Conservation (phyloP, 2,888 invertebrate species). For the Agriopis marginaria region DNA sequence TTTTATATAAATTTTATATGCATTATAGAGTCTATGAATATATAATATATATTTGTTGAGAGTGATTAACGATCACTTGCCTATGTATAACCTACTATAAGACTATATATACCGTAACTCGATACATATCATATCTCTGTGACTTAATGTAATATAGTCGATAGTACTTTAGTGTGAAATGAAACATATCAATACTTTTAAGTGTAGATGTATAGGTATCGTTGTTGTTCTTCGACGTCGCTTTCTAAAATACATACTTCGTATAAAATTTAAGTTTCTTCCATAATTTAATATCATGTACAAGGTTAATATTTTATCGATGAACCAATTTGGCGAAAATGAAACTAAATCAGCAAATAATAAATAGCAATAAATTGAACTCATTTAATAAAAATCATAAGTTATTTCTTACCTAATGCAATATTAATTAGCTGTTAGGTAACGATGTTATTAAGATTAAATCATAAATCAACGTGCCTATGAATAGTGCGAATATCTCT, state of each 20-base stretch:
- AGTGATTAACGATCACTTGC: constrained; percentile 50
- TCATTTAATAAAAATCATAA: not conserved
- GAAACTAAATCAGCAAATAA: too few relatives aligned
- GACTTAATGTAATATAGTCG: constrained; percentile 58
- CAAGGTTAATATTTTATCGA: too few relatives aligned
- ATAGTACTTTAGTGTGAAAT: constrained; percentile 57
- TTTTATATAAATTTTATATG: constrained; percentile 43
- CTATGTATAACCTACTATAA: constrained; percentile 52
- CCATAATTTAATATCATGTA: too few relatives aligned
- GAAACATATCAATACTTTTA: constrained; percentile 64
- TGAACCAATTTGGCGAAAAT: too few relatives aligned
- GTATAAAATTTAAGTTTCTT: too few relatives aligned
- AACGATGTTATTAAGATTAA: not conserved
- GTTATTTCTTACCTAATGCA: too few relatives aligned
- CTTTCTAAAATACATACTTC: constrained; percentile 50
- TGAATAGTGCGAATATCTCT: not conserved
- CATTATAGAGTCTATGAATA: constrained; percentile 45
- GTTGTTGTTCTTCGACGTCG: constrained; percentile 81
- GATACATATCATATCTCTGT: constrained; percentile 67
- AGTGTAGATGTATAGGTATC: constrained; percentile 75
- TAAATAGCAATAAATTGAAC: not conserved
- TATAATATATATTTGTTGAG: constrained; percentile 37
- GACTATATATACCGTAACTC: constrained; percentile 52
- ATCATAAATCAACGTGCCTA: not conserved
- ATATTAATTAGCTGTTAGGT: too few relatives aligned